These are phyloP conservation scores for pig (Sus scrofa) DNA, from an alignment of 2,113 vertebrate genomes.

Conservation along the genomic window T2T-Sscrofa CM000812.6:48825501-48826000, in stretches of 20 bases:
- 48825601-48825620: background rate
- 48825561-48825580: background rate
- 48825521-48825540: background rate
- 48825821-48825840: background rate
- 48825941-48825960: constrained; percentile 78
- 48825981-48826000: constrained; percentile 76
- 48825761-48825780: background rate
- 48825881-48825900: constrained; percentile 72
- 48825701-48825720: background rate
- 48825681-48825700: background rate
- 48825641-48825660: background rate
- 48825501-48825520: background rate
- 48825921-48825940: constrained; percentile 72
- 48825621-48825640: background rate
- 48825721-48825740: constrained; percentile 5
- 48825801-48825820: constrained; percentile 24
- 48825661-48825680: background rate
- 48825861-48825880: constrained; percentile 49
- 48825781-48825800: background rate
- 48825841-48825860: background rate
- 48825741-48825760: background rate
- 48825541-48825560: background rate
- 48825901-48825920: constrained; percentile 87
- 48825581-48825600: background rate
- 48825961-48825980: constrained; percentile 76